Evolutionary conservation across 1,140 invertebrate genomes (phyloP).

Genomic region (Ostrea denselamellosa): DNA sequence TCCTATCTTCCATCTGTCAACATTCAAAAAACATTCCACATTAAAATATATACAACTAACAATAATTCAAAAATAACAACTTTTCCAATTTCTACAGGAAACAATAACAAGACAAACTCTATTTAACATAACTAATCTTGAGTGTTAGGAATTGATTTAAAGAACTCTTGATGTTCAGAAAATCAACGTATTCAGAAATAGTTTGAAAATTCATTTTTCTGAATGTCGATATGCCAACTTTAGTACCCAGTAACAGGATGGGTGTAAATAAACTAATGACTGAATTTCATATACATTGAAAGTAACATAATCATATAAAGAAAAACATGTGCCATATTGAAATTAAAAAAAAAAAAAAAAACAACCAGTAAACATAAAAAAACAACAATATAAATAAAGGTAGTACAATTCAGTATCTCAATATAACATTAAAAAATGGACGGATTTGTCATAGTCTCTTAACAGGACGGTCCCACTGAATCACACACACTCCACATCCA

Average conservation of each 20-base stretch:
- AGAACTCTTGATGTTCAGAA: too few species aligned
- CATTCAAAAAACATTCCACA: neutral
- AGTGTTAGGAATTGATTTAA: too few species aligned
- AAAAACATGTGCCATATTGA: neutral
- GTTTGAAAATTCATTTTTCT: neutral
- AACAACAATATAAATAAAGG: neutral
- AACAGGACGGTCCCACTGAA: neutral
- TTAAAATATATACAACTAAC: neutral
- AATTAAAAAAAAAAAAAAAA: slow-evolving; percentile 1
- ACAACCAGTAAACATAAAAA: slow-evolving; percentile 16
- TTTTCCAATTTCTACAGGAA: too few species aligned
- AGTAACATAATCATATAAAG: neutral
- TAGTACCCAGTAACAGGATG: neutral
- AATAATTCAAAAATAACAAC: neutral
- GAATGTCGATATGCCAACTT: neutral
- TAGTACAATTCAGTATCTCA: neutral
- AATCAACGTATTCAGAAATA: too few species aligned
- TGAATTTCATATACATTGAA: neutral
- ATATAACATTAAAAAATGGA: neutral
- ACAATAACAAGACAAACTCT: too few species aligned
- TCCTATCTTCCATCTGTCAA: neutral
- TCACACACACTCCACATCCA: neutral
- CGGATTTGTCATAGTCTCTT: neutral
- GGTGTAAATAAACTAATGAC: neutral
- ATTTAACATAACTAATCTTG: too few species aligned